Percentiles rank a stretch among this genome's conserved stretches.
These are phyloP conservation scores for Chaetogeoica ovagalla DNA, from an alignment of 2,888 invertebrate genomes.

Conservation along the genomic window DNA sequence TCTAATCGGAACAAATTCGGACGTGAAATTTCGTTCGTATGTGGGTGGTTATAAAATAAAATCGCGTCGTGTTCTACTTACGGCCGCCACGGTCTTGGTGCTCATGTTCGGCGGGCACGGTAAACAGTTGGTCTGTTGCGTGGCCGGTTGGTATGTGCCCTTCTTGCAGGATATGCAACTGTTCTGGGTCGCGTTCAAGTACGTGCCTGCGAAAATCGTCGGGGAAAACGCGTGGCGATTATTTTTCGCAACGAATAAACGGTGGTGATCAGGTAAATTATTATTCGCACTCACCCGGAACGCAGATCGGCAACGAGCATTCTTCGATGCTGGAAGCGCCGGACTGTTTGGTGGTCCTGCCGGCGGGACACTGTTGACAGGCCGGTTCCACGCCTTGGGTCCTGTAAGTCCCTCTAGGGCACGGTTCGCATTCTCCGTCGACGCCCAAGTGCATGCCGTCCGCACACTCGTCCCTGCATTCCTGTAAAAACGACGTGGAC, in stretches of 20 bases:
- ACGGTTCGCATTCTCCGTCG: constrained; percentile 89
- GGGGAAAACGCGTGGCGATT: too few relatives aligned
- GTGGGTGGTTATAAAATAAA: too few relatives aligned
- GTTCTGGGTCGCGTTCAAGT: constrained; percentile 82
- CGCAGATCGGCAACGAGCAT: constrained; percentile 88
- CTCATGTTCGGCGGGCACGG: constrained; percentile 89
- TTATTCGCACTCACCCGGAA: constrained; percentile 64
- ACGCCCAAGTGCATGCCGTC: constrained; percentile 81
- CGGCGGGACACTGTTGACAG: constrained; percentile 84
- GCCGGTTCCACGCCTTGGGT: constrained; percentile 85
- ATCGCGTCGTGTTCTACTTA: constrained; percentile 62
- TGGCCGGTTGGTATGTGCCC: constrained; percentile 86
- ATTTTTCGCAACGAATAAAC: too few relatives aligned
- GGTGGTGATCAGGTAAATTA: too few relatives aligned
- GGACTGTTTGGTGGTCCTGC: constrained; percentile 83
- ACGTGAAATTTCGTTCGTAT: too few relatives aligned
- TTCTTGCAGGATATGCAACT: constrained; percentile 84
- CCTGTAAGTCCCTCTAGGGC: constrained; percentile 85
- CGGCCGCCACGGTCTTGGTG: constrained; percentile 79
- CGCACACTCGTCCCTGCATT: constrained; percentile 88
- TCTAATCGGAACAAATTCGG: neutral
- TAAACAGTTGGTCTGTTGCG: constrained; percentile 83
- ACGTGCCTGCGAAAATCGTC: constrained; percentile 66
- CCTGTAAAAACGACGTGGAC: constrained; percentile 58
- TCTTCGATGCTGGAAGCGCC: constrained; percentile 85